Conservation (phyloP, 64 coral and sea anemone genomes). For the Catalaphyllia jardinei region DNA sequence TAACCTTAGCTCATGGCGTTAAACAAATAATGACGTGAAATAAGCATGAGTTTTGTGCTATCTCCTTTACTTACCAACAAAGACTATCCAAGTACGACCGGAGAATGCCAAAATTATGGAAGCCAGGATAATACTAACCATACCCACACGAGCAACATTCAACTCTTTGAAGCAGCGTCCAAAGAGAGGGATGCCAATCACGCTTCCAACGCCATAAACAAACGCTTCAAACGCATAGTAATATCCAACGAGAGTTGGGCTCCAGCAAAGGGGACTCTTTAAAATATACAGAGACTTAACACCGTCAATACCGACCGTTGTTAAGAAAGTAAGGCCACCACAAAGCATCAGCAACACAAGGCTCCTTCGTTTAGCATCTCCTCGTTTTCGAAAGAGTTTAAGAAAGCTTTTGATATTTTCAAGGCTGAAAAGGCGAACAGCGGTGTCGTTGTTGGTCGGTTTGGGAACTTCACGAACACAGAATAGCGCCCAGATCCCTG, state of each 20-base stretch:
- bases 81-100: conserved; percentile 70
- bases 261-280: conserved; percentile 75
- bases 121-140: conserved; percentile 53
- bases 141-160: conserved; percentile 55
- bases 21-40: too few species aligned
- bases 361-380: conserved; percentile 47
- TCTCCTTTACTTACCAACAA: conserved; percentile 81
- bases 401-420: conserved; percentile 61
- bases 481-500: conserved; percentile 65
- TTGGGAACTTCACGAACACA: conserved; percentile 61
- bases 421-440: conserved; percentile 57
- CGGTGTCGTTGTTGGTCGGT: neutral
- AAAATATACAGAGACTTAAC: conserved; percentile 72
- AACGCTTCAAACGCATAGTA: conserved; percentile 70
- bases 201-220: conserved; percentile 63
- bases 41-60: too few species aligned
- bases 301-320: conserved; percentile 39
- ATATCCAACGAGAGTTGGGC: conserved; percentile 70
- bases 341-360: conserved; percentile 38
- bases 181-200: conserved; percentile 44
- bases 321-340: conserved; percentile 46
- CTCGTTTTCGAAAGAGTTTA: conserved; percentile 48
- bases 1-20: too few species aligned
- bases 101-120: conserved; percentile 83
- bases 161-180: conserved; percentile 60